phyloP scores from a whole-genome alignment of 1,140 invertebrate species.

The Procambarus clarkii region DNA sequence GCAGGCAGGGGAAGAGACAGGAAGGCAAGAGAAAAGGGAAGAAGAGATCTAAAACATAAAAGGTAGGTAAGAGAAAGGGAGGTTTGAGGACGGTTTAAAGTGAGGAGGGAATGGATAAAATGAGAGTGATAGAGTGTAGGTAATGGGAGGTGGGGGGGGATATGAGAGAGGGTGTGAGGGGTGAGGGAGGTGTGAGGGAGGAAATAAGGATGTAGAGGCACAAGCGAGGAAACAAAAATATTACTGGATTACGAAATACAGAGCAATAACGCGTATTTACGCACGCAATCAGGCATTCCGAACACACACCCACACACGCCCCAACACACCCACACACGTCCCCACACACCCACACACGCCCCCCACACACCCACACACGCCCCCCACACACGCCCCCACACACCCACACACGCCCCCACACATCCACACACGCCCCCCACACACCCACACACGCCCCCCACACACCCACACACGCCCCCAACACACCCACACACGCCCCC shows the following conservation, averaged over 20 bases:
- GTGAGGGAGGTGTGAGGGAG: not conserved
- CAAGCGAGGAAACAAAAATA: not conserved
- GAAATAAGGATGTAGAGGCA: not conserved
- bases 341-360: not conserved
- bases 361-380: not conserved
- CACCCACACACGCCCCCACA: too few species aligned
- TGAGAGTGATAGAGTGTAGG: not conserved
- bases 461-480: too few species aligned
- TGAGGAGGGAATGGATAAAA: not conserved
- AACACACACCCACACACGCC: too few species aligned
- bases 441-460: too few species aligned
- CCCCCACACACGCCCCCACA: not conserved
- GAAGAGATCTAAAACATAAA: not conserved
- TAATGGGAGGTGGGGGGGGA: not conserved
- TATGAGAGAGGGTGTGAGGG: not conserved
- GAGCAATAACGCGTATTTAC: not conserved
- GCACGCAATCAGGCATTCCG: conserved; percentile 21
- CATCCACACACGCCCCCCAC: too few species aligned
- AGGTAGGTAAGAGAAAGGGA: not conserved
- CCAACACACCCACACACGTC: too few species aligned
- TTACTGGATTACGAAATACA: too few species aligned
- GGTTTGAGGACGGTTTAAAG: not conserved
- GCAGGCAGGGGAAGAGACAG: not conserved
- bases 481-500: too few species aligned
- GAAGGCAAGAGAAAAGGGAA: conserved; percentile 2